A percentile compares a stretch with the other conserved stretches of the same genome.
Conservation (phyloP, 2,113 vertebrate genomes). For the Odobenus rosmarus region DNA sequence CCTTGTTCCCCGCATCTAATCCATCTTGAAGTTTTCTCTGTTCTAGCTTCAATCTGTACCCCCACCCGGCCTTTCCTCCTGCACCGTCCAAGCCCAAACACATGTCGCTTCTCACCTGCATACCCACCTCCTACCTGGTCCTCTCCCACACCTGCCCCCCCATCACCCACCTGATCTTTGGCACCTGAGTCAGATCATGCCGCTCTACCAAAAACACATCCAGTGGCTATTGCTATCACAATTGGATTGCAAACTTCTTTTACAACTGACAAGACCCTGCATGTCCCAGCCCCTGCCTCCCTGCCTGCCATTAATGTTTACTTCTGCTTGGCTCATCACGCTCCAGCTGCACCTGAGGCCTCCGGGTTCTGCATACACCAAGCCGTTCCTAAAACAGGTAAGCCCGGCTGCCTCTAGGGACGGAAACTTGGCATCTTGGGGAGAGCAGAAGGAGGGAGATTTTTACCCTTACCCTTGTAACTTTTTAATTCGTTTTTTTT, state of each 20-base stretch:
- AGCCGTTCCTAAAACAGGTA: background rate
- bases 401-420: background rate
- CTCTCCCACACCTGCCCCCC: background rate
- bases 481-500: background rate
- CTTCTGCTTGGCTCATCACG: rapidly evolving
- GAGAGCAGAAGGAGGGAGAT: background rate
- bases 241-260: background rate
- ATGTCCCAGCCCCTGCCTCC: background rate
- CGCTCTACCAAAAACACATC: background rate
- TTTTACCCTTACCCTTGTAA: background rate
- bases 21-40: background rate
- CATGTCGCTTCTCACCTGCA: background rate
- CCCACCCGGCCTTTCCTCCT: background rate
- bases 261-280: background rate
- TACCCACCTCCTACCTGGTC: background rate
- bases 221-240: conserved; percentile 1
- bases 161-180: background rate
- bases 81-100: background rate
- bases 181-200: conserved; percentile 31
- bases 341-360: background rate
- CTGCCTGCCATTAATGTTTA: background rate
- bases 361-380: background rate
- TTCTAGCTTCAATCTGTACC: background rate
- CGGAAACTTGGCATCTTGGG: background rate
- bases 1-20: background rate